Conservation (phyloP, 2,888 invertebrate genomes). For the Andrena trimmerana region DNA sequence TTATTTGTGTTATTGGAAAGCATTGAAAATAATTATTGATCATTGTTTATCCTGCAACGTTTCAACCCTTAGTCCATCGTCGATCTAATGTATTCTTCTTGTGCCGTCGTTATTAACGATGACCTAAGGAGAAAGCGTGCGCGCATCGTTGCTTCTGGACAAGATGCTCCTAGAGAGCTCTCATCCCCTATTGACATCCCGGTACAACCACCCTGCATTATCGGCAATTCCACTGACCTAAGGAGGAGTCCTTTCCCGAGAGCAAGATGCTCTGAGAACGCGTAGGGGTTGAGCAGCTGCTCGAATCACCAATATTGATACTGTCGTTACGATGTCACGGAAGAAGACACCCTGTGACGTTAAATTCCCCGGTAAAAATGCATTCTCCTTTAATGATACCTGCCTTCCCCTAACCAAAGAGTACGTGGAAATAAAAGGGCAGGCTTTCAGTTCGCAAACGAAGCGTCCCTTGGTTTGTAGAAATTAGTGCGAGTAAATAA, state of each 20-base stretch:
- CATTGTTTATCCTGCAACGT: background rate
- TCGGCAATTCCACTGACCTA: conserved; percentile 64
- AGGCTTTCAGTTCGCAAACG: background rate
- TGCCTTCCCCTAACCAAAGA: background rate
- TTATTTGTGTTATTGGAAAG: too few relatives aligned
- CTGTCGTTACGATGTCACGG: conserved; percentile 33
- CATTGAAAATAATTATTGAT: too few relatives aligned
- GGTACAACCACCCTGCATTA: conserved; percentile 62
- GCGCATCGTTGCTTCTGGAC: conserved; percentile 61
- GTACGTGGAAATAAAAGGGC: background rate
- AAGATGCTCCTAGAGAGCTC: conserved; percentile 61
- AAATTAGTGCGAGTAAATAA: background rate
- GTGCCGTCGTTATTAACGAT: conserved; percentile 32
- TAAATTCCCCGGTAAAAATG: conserved; percentile 38
- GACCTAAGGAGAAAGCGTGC: conserved; percentile 53
- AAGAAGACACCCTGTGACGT: conserved; percentile 10
- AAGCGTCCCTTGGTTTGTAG: background rate
- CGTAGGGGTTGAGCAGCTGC: conserved; percentile 80
- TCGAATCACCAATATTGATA: conserved; percentile 69
- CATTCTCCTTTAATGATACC: conserved; percentile 28
- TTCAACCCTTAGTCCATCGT: background rate
- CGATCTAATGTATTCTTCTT: conserved; percentile 39
- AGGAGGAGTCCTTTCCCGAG: conserved; percentile 50
- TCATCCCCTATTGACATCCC: conserved; percentile 55
- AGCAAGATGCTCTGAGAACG: conserved; percentile 66